Conservation (phyloP, 2,113 vertebrate species). For the Colistium nudipinnis region DNA sequence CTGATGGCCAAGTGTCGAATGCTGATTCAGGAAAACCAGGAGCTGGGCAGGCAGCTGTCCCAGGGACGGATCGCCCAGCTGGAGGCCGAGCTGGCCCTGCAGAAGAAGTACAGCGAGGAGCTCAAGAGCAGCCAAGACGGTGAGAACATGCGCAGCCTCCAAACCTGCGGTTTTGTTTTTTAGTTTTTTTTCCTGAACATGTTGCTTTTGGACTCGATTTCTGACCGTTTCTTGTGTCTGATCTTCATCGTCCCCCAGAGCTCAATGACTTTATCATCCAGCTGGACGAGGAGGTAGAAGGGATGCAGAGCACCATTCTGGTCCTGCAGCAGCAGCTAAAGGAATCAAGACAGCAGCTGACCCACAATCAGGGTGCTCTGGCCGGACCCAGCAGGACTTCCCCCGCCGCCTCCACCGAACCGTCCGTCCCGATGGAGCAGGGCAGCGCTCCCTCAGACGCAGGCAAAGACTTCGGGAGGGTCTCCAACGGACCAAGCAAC, state of each 20-base stretch:
- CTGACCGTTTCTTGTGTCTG: constrained; percentile 14
- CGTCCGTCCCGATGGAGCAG: constrained; percentile 83
- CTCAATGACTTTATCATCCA: constrained; percentile 99
- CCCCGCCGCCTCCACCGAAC: constrained; percentile 81
- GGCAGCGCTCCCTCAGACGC: constrained; percentile 70
- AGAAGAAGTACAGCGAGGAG: constrained; percentile 99
- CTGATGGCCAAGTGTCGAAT: constrained; percentile 99
- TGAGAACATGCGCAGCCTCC: constrained; percentile 76
- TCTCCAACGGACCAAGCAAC: constrained; percentile 96
- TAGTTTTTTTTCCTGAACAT: no score
- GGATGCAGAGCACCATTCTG: constrained; percentile 99
- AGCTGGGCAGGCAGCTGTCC: constrained; percentile 97
- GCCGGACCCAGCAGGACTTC: constrained; percentile 90
- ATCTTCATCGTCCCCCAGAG: constrained; percentile 82
- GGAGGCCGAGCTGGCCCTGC: constrained; percentile 98
- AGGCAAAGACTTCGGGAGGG: constrained; percentile 91
- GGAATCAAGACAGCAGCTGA: constrained; percentile 91
- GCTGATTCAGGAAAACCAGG: constrained; percentile 99
- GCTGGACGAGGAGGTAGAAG: constrained; percentile 98
- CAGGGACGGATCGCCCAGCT: constrained; percentile 99
- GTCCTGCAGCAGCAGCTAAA: constrained; percentile 97
- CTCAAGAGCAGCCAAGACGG: constrained; percentile 99
- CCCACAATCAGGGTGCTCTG: constrained; percentile 82
- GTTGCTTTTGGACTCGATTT: neutral
- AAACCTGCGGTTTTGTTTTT: neutral